Evolutionary conservation across 2,797 vertebrate genomes (phyloP).

Genomic region (Graptemys geographica): DNA sequence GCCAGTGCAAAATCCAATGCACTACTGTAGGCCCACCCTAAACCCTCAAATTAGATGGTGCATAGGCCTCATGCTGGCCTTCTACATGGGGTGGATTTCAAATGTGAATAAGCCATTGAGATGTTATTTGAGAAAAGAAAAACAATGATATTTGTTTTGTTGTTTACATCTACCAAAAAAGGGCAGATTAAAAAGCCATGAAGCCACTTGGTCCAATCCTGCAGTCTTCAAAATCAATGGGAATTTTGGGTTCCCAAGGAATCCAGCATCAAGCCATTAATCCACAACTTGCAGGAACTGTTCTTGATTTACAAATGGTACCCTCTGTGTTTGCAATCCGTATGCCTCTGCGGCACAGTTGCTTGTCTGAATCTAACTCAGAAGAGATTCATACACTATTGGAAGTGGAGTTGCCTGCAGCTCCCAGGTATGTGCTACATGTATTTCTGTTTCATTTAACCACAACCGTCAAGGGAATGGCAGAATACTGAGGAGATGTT

Average conservation of each 20-base stretch:
- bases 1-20: not conserved
- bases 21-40: not conserved
- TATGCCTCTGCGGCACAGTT: not conserved
- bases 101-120: not conserved
- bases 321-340: not conserved
- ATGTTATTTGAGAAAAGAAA: not conserved
- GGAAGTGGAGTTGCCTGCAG: not conserved
- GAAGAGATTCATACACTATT: not conserved
- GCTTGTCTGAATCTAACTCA: not conserved
- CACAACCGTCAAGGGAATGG: not conserved
- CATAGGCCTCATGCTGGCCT: not conserved
- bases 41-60: not conserved
- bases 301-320: not conserved
- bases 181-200: not conserved
- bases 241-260: not conserved
- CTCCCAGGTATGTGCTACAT: not conserved
- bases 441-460: not conserved
- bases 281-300: not conserved
- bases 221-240: not conserved
- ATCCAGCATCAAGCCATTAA: not conserved
- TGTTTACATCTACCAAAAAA: not conserved
- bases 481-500: not conserved
- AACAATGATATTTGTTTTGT: too few relatives aligned
- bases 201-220: not conserved
- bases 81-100: not conserved